Base-by-base conservation (phyloP, 2,113 vertebrate species). In the Ranitomeya imitator region DNA sequence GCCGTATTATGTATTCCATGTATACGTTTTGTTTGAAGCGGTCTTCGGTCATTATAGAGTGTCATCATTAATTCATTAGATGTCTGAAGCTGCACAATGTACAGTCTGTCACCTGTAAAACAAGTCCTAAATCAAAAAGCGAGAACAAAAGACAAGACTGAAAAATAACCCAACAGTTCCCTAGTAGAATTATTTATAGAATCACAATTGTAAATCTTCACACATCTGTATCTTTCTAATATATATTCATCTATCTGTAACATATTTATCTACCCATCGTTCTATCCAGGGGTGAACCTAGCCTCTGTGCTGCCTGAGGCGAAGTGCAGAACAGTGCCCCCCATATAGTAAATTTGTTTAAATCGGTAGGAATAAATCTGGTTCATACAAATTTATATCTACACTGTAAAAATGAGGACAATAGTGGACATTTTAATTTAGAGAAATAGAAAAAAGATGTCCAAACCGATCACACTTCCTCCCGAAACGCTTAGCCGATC, bases 41-140 rank as follows among this genome's bases (percentile, higher is more conserved):
- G 60, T 51, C 18, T 5, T 82, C 63, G 60, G 65, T 82, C 60
- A 65, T 82, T 10, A 82, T 16, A 80, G 19, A 63, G 18, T 65
- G 60, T 82, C 80, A 65, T 11, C 80, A 82, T 82, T 31, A 82
- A 82, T 82, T 80, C 80, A 3, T 51, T 18, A 82, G 37, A 82
- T 19, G 60, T 80, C 14, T 31, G 55, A 57, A 60, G 80, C 57
- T 18, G 18, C 31, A 82, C 59, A 65, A 51, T n/a, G 31, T 65
- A 65, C 18, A 65, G 80, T n/a, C 8, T 60, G 21, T 51, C 4
- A 19, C 16, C 59, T 51, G 51, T 65, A 82, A 65, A 80, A 63
- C 12, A 12, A 63, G 60, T 45, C 9, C 19, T 82, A 82, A 63
- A 65, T 82, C 57, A 80, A 23, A 4, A n/a, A 65, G 16, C 8